Evolutionary conservation across 2,113 vertebrate species (phyloP).

Genomic region (Strigops habroptila): DNA sequence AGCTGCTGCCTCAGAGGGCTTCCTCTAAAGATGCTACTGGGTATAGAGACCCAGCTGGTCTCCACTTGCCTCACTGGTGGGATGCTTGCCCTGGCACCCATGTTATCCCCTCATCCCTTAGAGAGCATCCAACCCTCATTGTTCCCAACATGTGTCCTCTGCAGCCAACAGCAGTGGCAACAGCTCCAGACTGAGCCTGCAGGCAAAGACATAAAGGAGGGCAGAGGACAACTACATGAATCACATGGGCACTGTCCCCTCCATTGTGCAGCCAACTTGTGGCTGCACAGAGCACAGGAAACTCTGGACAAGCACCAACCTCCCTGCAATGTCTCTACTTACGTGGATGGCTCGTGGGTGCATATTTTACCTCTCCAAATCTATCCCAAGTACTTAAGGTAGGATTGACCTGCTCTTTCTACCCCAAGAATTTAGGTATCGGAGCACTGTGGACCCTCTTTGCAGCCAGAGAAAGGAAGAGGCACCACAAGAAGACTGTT

Average conservation of each 20-base stretch:
- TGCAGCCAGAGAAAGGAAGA: background rate
- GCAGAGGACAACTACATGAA: background rate
- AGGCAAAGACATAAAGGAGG: background rate
- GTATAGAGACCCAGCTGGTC: background rate
- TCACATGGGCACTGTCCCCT: accelerated
- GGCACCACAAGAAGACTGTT: accelerated
- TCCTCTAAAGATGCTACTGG: background rate
- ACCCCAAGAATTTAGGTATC: background rate
- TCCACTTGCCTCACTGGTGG: background rate
- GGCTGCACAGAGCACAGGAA: background rate
- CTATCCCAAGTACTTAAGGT: background rate
- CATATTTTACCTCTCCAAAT: background rate
- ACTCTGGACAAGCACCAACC: background rate
- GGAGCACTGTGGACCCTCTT: background rate
- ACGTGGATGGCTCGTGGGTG: background rate
- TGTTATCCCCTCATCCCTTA: background rate
- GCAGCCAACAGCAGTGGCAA: background rate
- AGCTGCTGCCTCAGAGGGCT: background rate
- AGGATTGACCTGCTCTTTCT: background rate
- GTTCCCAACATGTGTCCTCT: background rate
- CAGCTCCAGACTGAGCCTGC: background rate
- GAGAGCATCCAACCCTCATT: background rate
- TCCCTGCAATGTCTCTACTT: background rate
- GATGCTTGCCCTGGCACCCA: background rate
- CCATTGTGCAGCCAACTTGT: background rate